Base-by-base conservation (phyloP, 2,113 vertebrate genomes). In the Actenoides hombroni region DNA sequence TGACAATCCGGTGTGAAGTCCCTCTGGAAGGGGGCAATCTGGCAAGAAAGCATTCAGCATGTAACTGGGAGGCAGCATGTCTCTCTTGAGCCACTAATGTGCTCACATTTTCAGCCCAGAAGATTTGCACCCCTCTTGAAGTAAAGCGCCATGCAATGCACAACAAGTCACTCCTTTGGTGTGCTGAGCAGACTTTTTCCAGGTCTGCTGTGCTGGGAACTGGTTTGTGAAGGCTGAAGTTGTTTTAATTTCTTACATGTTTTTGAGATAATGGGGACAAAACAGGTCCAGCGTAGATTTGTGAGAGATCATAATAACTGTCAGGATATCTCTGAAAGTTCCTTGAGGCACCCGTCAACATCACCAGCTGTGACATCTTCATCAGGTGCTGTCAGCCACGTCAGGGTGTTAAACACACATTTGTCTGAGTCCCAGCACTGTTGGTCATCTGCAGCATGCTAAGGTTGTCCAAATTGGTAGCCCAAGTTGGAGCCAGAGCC, bases 51-150 rank as follows among this genome's bases (percentile, higher is more conserved):
- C 8, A 28, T 48, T 63, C 5, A 12, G 16, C 7, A 5, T 20
- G 26, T n/a, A 35, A 3, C 49, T 56, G 64, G 24, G 8, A 39
- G 37, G 73, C 65, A 56, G 13, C 0, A 0, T 46, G 31, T 78
- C 64, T 33, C n/a, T 48, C 60, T 2, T 13, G 33, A 82, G 61
- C 26, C 33, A 2, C 46, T 81, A 35, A 65, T 39, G 15, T 3
- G 11, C 31, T 44, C 0, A 0, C 61, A 6, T 86, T 63, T 83
- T 60, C 76, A 93, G 13, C 33, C 23, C 49, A 26, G n/a, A 23
- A 26, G 20, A 20, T 17, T 23, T 54, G 19, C 7, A 56, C 46
- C 10, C 31, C 16, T 37, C 49, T 51, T 51, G 49, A 24, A 51
- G 49, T 51, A 51, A 51, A 25, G 49, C 49, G 25, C 49, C 23